Evolutionary conservation across 2,888 invertebrate genomes (phyloP).

Genomic region (Thymelicus sylvestris): DNA sequence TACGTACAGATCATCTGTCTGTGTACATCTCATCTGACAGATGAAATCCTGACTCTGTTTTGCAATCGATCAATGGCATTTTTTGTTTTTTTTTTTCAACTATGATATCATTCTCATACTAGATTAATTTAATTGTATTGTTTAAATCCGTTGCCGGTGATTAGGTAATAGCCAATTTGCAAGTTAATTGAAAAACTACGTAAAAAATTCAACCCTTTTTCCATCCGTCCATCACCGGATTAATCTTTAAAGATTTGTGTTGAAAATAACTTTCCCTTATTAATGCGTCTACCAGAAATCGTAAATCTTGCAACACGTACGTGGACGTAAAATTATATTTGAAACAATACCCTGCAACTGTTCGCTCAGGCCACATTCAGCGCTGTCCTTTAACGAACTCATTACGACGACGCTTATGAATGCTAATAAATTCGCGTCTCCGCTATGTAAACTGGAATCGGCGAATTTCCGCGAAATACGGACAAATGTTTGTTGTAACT

Average conservation of each 20-base stretch:
- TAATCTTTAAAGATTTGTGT: not conserved
- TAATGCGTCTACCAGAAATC: not conserved
- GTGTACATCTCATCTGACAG: slow-evolving; percentile 17
- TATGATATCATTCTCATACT: not conserved
- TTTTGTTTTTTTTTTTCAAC: not conserved
- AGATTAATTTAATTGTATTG: not conserved
- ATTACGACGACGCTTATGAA: slow-evolving; percentile 34
- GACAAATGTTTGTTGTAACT: slow-evolving; percentile 28
- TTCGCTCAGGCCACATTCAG: slow-evolving; percentile 4
- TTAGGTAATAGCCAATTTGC: too few relatives aligned
- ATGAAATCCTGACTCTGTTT: not conserved
- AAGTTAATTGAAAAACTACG: too few relatives aligned
- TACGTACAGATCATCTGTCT: slow-evolving; percentile 1
- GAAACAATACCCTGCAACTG: not conserved
- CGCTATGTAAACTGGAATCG: slow-evolving; percentile 28
- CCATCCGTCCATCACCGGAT: not conserved
- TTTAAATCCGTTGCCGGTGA: not conserved
- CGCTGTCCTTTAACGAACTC: slow-evolving; percentile 28
- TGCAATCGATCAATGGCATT: not conserved
- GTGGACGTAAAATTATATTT: slow-evolving; percentile 9
- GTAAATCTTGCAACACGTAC: not conserved
- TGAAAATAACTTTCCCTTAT: not conserved
- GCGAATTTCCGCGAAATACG: slow-evolving; percentile 26
- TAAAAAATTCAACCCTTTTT: not conserved
- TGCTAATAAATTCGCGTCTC: slow-evolving; percentile 35